Base-by-base conservation (phyloP, 2,888 invertebrate species). In the Eremobia ochroleuca region DNA sequence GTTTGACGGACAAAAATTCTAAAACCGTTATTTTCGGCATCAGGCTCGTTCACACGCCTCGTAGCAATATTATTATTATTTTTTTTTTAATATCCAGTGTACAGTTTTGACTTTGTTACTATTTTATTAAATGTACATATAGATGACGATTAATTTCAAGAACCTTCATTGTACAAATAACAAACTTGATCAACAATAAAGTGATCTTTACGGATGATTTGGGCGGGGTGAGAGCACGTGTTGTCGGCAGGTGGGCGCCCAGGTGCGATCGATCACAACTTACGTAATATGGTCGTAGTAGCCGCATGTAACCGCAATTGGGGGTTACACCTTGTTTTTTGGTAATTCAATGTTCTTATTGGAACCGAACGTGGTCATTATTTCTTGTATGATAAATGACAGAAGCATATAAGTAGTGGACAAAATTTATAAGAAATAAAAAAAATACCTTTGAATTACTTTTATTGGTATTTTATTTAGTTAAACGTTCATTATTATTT, bases 311-410 rank as follows among this genome's bases (percentile, higher is more conserved):
- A 81, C 85, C 83, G 73, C 81, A 82, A 88, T 82, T 85, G 86
- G 81, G 83, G 76, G 78, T 83, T 83, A 87, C 90, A 88, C 89
- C 88, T 90, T 90, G 86, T 85, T 88, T 89, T 89, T 87, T 83
- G 70, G 75, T 79, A 81, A 78, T 79, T 67, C 62, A n/a, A 37
- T 81, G 79, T 75, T 79, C 87, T 84, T 79, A 76, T 77, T 75
- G 68, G 76, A 75, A 83, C 18, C 28, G 34, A 61, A 65, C 67
- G 59, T 76, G 21, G 67, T 76, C 40, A 85, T 85, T 79, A 85
- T 66, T 69, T 65, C 37, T 64, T 61, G n/a, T 68, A 55, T 77
- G 64, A 74, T 76, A 75, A 59, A 74, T 66, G 46, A 58, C 31
- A 21, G 15, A 49, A 31, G 18, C 3, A 52, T 11, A 34, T 40